phyloP scores from a whole-genome alignment of 2,113 vertebrate species.

The Cyanoderma ruficeps region DNA sequence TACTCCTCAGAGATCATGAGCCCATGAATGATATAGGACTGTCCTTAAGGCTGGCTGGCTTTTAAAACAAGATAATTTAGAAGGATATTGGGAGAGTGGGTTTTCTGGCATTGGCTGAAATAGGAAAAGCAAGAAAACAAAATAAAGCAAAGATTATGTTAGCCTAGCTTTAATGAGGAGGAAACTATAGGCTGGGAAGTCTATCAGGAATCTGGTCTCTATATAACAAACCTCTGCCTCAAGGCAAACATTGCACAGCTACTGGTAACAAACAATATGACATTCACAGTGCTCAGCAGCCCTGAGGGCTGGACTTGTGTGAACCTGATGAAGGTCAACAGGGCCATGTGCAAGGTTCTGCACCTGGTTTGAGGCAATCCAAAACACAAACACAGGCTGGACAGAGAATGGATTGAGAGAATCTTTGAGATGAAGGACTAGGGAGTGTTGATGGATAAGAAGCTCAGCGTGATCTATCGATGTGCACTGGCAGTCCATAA shows the following conservation, averaged over 20 bases:
- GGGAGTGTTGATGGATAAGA: not conserved
- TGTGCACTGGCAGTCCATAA: not conserved
- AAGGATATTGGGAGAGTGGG: rapidly evolving
- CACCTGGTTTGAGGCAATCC: not conserved
- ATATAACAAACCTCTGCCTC: not conserved
- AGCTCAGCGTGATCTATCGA: not conserved
- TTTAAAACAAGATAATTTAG: not conserved
- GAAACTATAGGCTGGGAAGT: not conserved
- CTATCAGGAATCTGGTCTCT: not conserved
- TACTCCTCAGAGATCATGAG: not conserved
- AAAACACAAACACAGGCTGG: not conserved
- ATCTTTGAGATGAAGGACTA: not conserved
- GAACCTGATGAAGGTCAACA: not conserved
- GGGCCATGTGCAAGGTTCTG: not conserved
- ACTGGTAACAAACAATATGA: not conserved
- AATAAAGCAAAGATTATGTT: not conserved
- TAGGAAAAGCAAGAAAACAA: not conserved
- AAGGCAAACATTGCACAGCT: not conserved
- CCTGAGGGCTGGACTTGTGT: not conserved
- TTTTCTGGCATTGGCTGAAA: not conserved
- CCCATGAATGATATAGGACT: not conserved
- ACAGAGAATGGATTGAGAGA: not conserved
- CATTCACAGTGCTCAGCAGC: not conserved
- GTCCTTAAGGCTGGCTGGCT: not conserved
- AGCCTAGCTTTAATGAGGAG: not conserved